phyloP scores from a whole-genome alignment of 2,113 vertebrate genomes.

The Bagarius yarrelli region DNA sequence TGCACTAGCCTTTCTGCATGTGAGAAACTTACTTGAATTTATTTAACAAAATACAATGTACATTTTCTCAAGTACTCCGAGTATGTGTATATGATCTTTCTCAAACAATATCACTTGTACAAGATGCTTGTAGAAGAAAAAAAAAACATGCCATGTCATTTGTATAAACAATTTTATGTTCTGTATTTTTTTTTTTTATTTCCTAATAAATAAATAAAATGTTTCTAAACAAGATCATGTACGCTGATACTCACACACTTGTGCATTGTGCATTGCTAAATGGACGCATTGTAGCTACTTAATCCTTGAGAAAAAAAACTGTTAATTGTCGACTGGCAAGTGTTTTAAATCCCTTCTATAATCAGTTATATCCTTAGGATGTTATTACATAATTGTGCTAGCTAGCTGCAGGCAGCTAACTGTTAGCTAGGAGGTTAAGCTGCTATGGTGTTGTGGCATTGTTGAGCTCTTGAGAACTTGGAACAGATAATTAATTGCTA shows the following conservation, averaged over 20 bases:
- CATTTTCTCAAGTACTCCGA: conserved; percentile 6
- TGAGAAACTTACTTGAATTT: not conserved
- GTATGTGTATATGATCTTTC: conserved; percentile 8
- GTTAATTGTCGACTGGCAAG: not conserved
- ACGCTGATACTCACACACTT: not conserved
- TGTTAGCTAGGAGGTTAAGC: not conserved
- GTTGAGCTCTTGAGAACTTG: too few relatives aligned
- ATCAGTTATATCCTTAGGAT: not conserved
- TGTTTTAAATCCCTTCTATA: not conserved
- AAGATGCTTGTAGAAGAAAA: not conserved
- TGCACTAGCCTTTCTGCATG: not conserved
- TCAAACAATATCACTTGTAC: not conserved
- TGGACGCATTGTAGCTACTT: not conserved
- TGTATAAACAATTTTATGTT: conserved; percentile 1
- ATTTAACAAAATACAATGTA: conserved; percentile 16
- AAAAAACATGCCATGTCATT: not conserved
- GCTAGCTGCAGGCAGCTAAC: not conserved
- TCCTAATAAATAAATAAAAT: conserved; percentile 10
- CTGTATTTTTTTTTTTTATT: conserved; percentile 13
- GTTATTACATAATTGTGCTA: not conserved
- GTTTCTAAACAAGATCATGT: not conserved
- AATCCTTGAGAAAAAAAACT: not conserved
- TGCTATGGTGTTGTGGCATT: not conserved
- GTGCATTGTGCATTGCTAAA: not conserved
- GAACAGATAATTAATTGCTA: too few relatives aligned